Conservation (phyloP, 2,113 vertebrate species). For the Anarrhichthys ocellatus region DNA sequence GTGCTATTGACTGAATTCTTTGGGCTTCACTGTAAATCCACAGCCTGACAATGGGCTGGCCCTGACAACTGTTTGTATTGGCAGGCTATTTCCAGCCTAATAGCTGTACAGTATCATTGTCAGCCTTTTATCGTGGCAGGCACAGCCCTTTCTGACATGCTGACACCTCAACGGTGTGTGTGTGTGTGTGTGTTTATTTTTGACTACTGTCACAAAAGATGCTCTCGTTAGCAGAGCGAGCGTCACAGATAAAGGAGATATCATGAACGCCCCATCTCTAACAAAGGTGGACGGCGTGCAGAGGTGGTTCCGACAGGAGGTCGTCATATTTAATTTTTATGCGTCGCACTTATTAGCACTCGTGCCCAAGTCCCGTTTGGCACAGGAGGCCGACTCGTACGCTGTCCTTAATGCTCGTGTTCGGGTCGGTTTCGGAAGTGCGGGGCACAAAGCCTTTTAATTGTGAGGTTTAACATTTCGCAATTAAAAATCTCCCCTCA, state of each 20-base stretch:
- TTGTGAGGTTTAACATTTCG: slow-evolving; percentile 97
- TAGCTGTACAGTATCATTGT: slow-evolving; percentile 95
- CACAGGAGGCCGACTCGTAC: slow-evolving; percentile 88
- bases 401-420: slow-evolving; percentile 85
- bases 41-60: slow-evolving; percentile 90
- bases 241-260: slow-evolving; percentile 53
- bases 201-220: neutral
- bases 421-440: slow-evolving; percentile 88
- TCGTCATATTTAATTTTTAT: slow-evolving; percentile 57
- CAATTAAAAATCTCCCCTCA: slow-evolving; percentile 95
- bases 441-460: slow-evolving; percentile 88
- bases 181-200: neutral
- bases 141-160: slow-evolving; percentile 91
- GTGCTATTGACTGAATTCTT: slow-evolving; percentile 68
- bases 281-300: slow-evolving; percentile 58
- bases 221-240: slow-evolving; percentile 39
- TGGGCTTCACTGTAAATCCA: slow-evolving; percentile 88
- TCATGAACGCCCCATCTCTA: slow-evolving; percentile 67
- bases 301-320: no score
- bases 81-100: slow-evolving; percentile 94
- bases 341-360: slow-evolving; percentile 67
- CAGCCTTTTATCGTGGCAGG: slow-evolving; percentile 92
- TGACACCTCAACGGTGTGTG: slow-evolving; percentile 82
- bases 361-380: slow-evolving; percentile 44
- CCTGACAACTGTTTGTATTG: slow-evolving; percentile 88